Percentiles rank a stretch among this genome's conserved stretches.
Evolutionary conservation across 2,797 vertebrate genomes (phyloP).

Genomic region (Amazona finschi): DNA sequence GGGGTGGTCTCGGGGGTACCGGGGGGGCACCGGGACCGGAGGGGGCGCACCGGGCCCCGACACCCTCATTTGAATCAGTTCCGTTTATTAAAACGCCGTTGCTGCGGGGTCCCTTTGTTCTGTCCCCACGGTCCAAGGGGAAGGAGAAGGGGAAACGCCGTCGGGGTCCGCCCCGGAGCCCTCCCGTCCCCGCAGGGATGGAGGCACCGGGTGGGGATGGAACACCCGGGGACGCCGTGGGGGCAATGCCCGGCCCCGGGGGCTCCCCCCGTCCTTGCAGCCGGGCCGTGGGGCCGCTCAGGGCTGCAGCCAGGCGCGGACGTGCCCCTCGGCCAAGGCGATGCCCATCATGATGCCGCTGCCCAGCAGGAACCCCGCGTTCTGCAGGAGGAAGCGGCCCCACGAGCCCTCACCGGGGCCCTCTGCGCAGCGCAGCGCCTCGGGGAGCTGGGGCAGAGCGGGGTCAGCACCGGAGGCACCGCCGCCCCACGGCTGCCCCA

Average conservation of each 20-base stretch:
- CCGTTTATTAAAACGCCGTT: not conserved
- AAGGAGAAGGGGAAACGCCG: not conserved
- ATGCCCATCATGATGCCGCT: slow-evolving; percentile 79
- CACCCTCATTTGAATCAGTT: not conserved
- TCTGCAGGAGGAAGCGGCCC: slow-evolving; percentile 69
- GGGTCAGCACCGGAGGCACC: not conserved
- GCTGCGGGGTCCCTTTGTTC: not conserved
- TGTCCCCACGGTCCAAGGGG: not conserved
- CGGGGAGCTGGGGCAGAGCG: slow-evolving; percentile 73
- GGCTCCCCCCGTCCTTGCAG: too few species aligned
- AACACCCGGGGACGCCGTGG: too few species aligned
- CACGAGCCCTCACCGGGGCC: not conserved
- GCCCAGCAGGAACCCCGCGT: slow-evolving; percentile 78
- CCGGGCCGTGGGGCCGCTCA: not conserved
- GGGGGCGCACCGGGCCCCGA: too few species aligned
- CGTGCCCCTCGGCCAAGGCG: slow-evolving; percentile 78
- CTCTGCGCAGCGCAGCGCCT: slow-evolving; percentile 58
- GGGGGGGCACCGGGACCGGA: too few species aligned
- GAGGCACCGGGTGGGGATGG: too few species aligned
- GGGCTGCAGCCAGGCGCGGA: slow-evolving; percentile 56
- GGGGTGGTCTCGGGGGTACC: too few species aligned
- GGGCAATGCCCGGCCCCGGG: too few species aligned
- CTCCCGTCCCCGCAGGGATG: not conserved
- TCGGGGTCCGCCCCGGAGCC: too few species aligned
- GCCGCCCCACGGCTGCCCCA: not conserved